Evolutionary conservation across 2,113 vertebrate genomes (phyloP).

Genomic region (Piprites chloris): DNA sequence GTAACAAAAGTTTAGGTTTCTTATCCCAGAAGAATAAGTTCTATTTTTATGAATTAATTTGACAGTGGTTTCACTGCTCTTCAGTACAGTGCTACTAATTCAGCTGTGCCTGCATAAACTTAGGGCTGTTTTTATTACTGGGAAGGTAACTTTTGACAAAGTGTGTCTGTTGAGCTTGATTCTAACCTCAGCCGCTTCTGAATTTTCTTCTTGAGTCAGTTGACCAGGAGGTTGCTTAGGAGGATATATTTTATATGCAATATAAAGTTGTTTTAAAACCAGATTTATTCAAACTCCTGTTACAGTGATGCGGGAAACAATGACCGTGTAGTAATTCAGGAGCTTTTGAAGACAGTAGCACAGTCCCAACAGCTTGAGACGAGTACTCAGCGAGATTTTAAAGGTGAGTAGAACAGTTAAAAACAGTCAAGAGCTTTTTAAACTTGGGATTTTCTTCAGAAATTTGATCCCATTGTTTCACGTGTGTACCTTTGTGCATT

Average conservation of each 20-base stretch:
- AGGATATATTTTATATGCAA: not conserved
- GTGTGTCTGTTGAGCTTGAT: not conserved
- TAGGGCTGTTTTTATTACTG: not conserved
- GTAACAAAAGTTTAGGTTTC: not conserved
- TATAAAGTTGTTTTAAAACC: not conserved
- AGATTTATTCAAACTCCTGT: constrained; percentile 2
- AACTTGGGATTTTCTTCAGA: not conserved
- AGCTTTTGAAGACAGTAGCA: constrained; percentile 94
- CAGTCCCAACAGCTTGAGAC: constrained; percentile 97
- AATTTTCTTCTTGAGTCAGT: not conserved
- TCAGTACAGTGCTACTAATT: not conserved
- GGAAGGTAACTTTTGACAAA: not conserved
- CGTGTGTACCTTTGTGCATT: not conserved
- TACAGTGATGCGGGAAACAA: constrained; percentile 91
- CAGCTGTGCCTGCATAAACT: not conserved
- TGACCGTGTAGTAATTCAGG: constrained; percentile 95
- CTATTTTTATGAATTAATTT: not conserved
- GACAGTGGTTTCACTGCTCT: not conserved
- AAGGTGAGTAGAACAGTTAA: constrained; percentile 77
- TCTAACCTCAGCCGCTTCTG: not conserved
- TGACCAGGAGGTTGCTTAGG: not conserved
- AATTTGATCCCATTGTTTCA: not conserved
- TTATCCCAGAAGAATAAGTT: not conserved
- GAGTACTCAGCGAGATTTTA: constrained; percentile 93
- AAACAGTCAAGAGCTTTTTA: not conserved